phyloP scores from a whole-genome alignment of 1,140 invertebrate genomes.

The Drosophila baimaii region DNA sequence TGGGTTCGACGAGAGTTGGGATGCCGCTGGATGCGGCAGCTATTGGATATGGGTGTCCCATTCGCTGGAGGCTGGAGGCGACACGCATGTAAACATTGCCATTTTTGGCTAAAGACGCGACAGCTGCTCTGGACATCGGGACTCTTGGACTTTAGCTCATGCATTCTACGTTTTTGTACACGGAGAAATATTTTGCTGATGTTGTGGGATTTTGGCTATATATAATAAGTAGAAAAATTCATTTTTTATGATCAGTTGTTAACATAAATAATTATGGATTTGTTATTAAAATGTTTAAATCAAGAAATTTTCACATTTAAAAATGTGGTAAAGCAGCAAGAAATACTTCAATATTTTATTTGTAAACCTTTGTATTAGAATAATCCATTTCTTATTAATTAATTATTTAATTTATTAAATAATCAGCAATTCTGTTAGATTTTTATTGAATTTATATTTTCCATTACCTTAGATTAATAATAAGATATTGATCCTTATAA shows the following conservation, averaged over 20 bases:
- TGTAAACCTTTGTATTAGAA: no score
- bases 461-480: no score
- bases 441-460: neutral
- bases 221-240: no score
- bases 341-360: no score
- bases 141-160: constrained; percentile 5
- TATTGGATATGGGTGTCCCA: constrained; percentile 53
- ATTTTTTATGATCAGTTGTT: no score
- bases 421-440: neutral
- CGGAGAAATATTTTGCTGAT: neutral
- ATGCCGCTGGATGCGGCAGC: constrained; percentile 13
- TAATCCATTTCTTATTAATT: no score
- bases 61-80: constrained; percentile 55
- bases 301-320: no score
- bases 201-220: no score
- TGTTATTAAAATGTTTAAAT: no score
- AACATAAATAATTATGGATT: no score
- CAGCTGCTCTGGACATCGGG: constrained; percentile 52
- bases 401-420: no score
- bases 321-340: no score
- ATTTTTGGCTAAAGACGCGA: constrained; percentile 82
- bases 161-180: constrained; percentile 3
- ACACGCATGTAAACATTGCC: constrained; percentile 82
- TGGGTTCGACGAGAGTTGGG: constrained; percentile 34
- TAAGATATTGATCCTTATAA: neutral